Base-by-base conservation (phyloP, 2,888 invertebrate genomes). In the Lycia hirtaria region DNA sequence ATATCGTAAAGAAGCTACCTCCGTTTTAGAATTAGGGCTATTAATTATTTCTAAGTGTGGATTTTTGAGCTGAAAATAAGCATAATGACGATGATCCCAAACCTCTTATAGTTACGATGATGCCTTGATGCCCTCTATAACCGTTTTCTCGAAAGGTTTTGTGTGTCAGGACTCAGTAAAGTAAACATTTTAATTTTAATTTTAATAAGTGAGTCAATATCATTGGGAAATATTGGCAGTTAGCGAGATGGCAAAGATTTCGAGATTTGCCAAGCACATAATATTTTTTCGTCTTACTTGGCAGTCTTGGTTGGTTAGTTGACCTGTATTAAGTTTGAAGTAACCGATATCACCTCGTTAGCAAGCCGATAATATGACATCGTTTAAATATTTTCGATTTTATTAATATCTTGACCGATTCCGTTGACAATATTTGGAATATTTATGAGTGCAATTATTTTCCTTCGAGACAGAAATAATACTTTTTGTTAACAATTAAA, bases 131-230 rank as follows among this genome's bases (percentile, higher is more conserved):
- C 17, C 47, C 40, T 17, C 28, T 2, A 51, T 51, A 41, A 51
- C 6, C 32, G 47, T 47, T n/a, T 33, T 15, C 24, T 28, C 26
- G 35, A 56, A 51, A 56, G 45, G 40, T n/a, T 56, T 51, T 51
- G 33, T 20, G 28, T 51, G 56, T 56, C 35, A 15, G 12, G 19
- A 19, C 14, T 20, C 33, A 24, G 17, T 56, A 38, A 56, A 49
- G 37, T 12, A 37, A 40, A 5, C 50, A 32, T 30, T 55, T n/a
- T 22, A 43, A 30, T 30, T 47, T 44, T 22, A 50, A 19, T 40
- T 45, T 40, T 56, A 40, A 56, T 51, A 37, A 40, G 15, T 22
- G 14, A 28, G 28, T 38, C 28, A 38, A 38, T 20, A 38, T 48
- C 7, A 37, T 5, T 15, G 26, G n/a, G 2, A 47, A 19, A 35